Base-by-base conservation (phyloP, 2,888 invertebrate genomes). In the Cyrtodaria siliqua region DNA sequence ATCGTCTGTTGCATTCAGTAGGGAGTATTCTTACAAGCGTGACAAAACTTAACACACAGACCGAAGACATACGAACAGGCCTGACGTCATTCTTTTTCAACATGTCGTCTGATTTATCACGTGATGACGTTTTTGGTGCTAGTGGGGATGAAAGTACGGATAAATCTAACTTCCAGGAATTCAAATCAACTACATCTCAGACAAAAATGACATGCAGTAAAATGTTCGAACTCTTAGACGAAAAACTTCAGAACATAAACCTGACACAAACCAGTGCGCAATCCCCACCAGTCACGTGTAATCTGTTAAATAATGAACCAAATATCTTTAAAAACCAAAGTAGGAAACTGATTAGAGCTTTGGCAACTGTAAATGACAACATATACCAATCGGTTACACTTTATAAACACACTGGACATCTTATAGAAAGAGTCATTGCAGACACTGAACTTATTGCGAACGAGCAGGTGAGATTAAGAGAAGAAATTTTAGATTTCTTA, bases 331-430 rank as follows among this genome's bases (percentile, higher is more conserved):
- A 69, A 47, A 78, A 72, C n/a, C 79, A 80, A 24, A 72, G 74
- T 9, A 69, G 69, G n/a, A 77, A 69, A 20, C 76, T 89, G 14
- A 74, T 85, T 56, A 71, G 73, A 42, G 83, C 85, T 6, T 59
- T 89, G 14, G 62, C 79, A 6, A 84, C 83, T 20, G 83, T 89
- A 49, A 89, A 88, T 14, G 82, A 76, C 18, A 87, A 87, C 57
- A 79, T 89, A 14, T 79, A 82, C 44, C 86, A 87, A 49, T 86
- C 89, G 4, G 85, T 87, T 4, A 79, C 82, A 20, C 82, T 84
- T 44, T 87, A 88, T 50, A 75, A 82, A 27, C 86, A 87, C 53
- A 86, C 87, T 1, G 86, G 85, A 6, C 71, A 72, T 47, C 57
- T 87, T 47, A 69, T 88, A 20, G 89, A 89, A 59, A 67, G 85